Conservation (phyloP, 2,797 vertebrate species). For the Sebastes dallii region DNA sequence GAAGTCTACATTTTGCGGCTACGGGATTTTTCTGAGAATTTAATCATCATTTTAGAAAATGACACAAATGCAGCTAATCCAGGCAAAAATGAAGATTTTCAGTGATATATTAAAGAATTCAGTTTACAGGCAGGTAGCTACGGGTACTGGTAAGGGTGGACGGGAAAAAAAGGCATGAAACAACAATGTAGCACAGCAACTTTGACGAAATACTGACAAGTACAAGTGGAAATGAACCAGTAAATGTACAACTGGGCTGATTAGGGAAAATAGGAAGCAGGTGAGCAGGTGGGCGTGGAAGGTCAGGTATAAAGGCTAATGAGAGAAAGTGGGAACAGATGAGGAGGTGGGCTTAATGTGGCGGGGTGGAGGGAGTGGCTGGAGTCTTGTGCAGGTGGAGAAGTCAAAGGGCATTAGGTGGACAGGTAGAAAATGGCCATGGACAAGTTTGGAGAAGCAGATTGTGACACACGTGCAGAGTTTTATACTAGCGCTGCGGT, state of each 20-base stretch:
- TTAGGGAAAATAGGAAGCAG: neutral
- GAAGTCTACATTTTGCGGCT: neutral
- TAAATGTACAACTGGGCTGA: neutral
- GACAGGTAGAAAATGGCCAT: neutral
- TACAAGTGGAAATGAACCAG: neutral
- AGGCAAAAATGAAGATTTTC: no score
- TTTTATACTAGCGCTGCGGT: accelerated
- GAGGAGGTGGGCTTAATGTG: neutral
- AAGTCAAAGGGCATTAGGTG: neutral
- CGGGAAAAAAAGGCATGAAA: neutral
- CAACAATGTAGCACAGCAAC: neutral
- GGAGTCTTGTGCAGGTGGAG: neutral
- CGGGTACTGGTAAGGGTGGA: neutral
- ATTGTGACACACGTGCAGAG: neutral
- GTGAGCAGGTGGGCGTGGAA: neutral
- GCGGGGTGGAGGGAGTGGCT: neutral
- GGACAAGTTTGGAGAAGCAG: neutral
- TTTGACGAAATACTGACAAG: neutral
- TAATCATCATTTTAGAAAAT: no score
- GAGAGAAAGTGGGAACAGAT: neutral
- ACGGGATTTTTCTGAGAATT: no score
- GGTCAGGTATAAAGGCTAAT: neutral
- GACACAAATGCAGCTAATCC: no score
- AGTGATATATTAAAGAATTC: neutral
- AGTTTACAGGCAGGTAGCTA: neutral